These are phyloP conservation scores for Scaptomyza hsui DNA, from an alignment of 1,140 invertebrate genomes.

Conservation along the genomic window DNA sequence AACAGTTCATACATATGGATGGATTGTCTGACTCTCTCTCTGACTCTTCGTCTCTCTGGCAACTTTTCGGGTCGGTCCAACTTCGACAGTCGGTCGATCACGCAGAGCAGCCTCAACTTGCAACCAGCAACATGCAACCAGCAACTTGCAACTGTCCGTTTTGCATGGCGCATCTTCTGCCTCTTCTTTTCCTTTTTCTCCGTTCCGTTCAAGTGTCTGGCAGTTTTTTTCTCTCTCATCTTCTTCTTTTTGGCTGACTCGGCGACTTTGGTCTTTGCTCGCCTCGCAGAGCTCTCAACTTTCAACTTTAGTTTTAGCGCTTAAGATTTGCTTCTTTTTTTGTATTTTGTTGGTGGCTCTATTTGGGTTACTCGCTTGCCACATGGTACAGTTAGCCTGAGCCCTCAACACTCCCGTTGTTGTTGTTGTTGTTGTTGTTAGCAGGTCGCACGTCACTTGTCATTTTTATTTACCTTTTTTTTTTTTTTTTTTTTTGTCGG, in stretches of 20 bases:
- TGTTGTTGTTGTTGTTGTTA: constrained; percentile 14
- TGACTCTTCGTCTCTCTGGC: constrained; percentile 23
- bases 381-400: constrained; percentile 57
- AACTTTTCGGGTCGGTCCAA: constrained; percentile 22
- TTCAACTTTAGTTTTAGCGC: constrained; percentile 55
- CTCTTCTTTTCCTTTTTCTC: neutral
- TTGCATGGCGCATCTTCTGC: constrained; percentile 44
- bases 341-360: constrained; percentile 43
- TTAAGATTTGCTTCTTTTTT: too few relatives aligned
- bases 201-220: constrained; percentile 54
- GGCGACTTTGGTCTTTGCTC: constrained; percentile 33
- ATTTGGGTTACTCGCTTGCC: constrained; percentile 61
- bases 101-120: constrained; percentile 47
- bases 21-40: constrained; percentile 16
- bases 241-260: constrained; percentile 47
- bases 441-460: constrained; percentile 60
- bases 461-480: constrained; percentile 52
- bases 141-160: constrained; percentile 23
- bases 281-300: constrained; percentile 66
- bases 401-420: constrained; percentile 5
- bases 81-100: constrained; percentile 79
- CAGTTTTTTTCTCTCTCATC: constrained; percentile 63
- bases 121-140: neutral
- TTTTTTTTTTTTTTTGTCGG: neutral
- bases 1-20: constrained; percentile 72